phyloP scores from a whole-genome alignment of 2,113 vertebrate species.

The Pseudolaguvia tuberculata region DNA sequence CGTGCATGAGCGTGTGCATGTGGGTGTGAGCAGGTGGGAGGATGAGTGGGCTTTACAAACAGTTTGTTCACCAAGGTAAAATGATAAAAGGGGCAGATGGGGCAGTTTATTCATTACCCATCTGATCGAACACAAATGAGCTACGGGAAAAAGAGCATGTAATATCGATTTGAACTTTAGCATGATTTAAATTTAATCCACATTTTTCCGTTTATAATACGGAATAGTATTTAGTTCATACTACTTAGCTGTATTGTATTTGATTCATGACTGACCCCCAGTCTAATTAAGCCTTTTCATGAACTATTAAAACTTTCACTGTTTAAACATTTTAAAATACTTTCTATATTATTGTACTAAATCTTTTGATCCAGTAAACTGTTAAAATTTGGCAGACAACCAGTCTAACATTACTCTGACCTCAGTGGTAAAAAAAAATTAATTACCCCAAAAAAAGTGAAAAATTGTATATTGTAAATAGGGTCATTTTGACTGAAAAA shows the following conservation, averaged over 20 bases:
- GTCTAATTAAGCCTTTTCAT: background rate
- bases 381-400: background rate
- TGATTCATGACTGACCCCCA: background rate
- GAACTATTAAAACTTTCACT: background rate
- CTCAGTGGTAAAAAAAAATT: background rate
- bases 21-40: constrained; percentile 9
- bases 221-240: background rate
- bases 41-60: constrained; percentile 39
- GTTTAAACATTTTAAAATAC: background rate
- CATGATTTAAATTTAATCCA: constrained; percentile 23
- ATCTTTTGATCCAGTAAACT: background rate
- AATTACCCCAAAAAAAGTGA: no score
- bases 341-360: background rate
- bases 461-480: no score
- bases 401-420: background rate
- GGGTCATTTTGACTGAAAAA: background rate
- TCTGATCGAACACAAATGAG: constrained; percentile 58
- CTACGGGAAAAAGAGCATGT: constrained; percentile 49
- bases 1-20: background rate
- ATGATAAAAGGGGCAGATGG: constrained; percentile 50
- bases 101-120: constrained; percentile 70
- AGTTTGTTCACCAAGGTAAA: constrained; percentile 58
- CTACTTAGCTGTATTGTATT: background rate
- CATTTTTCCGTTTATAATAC: background rate
- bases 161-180: constrained; percentile 40